Evolutionary conservation across 2,888 invertebrate genomes (phyloP), one percentile per base, ranked within the genome.

Genomic region (Branchellion lobata): DNA sequence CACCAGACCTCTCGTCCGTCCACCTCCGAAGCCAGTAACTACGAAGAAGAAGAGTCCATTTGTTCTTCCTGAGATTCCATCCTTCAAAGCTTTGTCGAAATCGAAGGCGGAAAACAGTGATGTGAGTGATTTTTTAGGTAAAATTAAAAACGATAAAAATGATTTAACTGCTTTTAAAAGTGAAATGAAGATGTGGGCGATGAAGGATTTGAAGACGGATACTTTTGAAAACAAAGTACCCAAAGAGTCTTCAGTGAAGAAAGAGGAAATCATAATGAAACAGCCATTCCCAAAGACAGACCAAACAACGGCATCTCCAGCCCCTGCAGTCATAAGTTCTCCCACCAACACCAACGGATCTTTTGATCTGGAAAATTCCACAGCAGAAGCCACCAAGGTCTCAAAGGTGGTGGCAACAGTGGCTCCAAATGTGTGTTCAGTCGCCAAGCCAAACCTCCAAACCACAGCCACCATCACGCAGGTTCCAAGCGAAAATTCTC

Each of bases 391-490:
- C 21, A 24, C 3, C 8, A 57, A 57, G 21, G 24, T 72, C n/a
- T n/a, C 21, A 33, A 61, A 77, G 36, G 61, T 65, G 21, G 65
- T 77, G 24, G 65, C 77, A 21, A 65, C 77, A 1, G 77, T 77
- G 14, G 61, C 77, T 27, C 61, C 77, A 33, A 77, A 53, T 24
- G 29, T 77, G 27, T 53, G 34, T 31, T 33, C 40, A 27, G 36
- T n/a, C n/a, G 27, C 33, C n/a, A 77, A 24, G 34, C 8, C 69
- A 29, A 31, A 3, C 69, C n/a, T n/a, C 27, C 33, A 33, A 31
- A 29, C 34, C 14, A 5, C 18, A 11, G 2, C 69, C 5, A 2
- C 5, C 5, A 29, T 33, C 69, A 27, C 31, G 8, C 34, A 33
- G 14, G 69, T 27, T 24, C 8, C 65, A 5, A 65, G 65, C 65